Conservation (phyloP, 2,888 invertebrate genomes). For the Lepidocyrtinus sp. region DNA sequence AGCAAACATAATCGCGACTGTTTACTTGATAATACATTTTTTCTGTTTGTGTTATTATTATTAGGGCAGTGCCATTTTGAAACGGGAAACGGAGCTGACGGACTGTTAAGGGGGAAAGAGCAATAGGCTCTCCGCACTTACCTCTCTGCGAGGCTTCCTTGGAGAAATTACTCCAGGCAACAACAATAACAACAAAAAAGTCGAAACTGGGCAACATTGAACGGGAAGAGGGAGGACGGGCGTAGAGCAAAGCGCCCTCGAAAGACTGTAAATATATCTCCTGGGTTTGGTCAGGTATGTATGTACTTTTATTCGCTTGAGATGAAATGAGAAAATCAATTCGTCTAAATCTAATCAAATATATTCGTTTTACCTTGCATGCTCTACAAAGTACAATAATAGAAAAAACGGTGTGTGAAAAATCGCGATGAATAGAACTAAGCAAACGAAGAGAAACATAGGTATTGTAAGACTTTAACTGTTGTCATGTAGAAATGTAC, state of each 20-base stretch:
- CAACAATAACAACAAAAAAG: conserved; percentile 24
- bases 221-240: conserved; percentile 12
- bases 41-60: conserved; percentile 33
- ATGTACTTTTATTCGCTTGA: conserved; percentile 19
- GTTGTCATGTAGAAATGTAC: not conserved
- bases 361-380: conserved; percentile 17
- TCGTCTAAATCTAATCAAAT: conserved; percentile 41
- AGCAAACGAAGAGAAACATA: not conserved
- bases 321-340: conserved; percentile 49
- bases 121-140: not conserved
- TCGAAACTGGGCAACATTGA: conserved; percentile 30
- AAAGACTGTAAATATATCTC: conserved; percentile 28
- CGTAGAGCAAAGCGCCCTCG: conserved; percentile 15
- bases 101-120: conserved; percentile 20
- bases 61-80: conserved; percentile 37
- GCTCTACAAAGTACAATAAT: no score
- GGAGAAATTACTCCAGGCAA: conserved; percentile 11
- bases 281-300: conserved; percentile 46
- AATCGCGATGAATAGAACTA: conserved; percentile 13
- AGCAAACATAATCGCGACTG: not conserved
- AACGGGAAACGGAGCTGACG: conserved; percentile 11
- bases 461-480: not conserved
- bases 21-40: conserved; percentile 15
- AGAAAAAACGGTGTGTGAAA: not conserved
- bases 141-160: not conserved